phyloP scores from a whole-genome alignment of 2,113 vertebrate genomes.

The Acrocephalus arundinaceus region DNA sequence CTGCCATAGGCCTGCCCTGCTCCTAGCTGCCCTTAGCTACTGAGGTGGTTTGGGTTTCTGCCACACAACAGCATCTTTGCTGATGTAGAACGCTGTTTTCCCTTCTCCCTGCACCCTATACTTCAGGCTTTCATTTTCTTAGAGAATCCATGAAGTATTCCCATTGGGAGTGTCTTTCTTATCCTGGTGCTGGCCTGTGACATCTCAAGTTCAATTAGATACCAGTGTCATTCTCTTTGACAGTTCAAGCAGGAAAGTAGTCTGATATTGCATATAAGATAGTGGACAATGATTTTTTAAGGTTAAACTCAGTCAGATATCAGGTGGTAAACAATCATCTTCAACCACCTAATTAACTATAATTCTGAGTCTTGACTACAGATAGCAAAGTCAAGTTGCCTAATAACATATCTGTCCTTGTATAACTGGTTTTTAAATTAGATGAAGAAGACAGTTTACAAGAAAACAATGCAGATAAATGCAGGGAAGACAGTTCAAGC shows the following conservation, averaged over 20 bases:
- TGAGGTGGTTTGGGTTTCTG: neutral
- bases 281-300: neutral
- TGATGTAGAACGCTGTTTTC: neutral
- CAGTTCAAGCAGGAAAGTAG: neutral
- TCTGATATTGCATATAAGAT: neutral
- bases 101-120: neutral
- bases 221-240: neutral
- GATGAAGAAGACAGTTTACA: neutral
- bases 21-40: neutral
- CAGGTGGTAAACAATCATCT: neutral
- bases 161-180: neutral
- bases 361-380: neutral
- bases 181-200: neutral
- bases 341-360: neutral
- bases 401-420: neutral
- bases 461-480: neutral
- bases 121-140: neutral
- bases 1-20: neutral
- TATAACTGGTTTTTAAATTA: neutral
- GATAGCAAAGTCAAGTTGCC: neutral
- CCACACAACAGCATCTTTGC: neutral
- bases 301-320: neutral
- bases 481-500: neutral
- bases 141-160: neutral
- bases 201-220: neutral